Evolutionary conservation across 2,888 invertebrate species (phyloP).

Genomic region (Autographa gamma): DNA sequence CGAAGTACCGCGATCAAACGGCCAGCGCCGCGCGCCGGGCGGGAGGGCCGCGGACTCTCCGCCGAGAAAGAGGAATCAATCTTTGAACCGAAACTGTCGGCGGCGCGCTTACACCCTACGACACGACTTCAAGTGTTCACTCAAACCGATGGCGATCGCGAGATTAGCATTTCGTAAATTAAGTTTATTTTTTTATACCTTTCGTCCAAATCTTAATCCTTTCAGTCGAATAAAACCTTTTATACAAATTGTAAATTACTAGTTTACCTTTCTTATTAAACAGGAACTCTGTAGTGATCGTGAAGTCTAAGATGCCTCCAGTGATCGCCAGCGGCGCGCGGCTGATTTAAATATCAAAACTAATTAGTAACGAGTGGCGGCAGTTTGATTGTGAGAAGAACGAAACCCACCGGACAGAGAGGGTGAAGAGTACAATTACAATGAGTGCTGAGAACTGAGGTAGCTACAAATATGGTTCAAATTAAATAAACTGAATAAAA

Average conservation of each 20-base stretch:
- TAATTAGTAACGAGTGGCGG: slow-evolving; percentile 82
- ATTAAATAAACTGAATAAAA: no score
- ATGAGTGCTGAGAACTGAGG: slow-evolving; percentile 8
- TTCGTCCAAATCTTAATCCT: no score
- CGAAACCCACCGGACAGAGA: slow-evolving; percentile 55
- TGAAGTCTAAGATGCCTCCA: slow-evolving; percentile 58
- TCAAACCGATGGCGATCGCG: no score
- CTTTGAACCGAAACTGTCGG: slow-evolving; percentile 76
- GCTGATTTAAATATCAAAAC: slow-evolving; percentile 87
- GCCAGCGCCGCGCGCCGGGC: slow-evolving; percentile 35
- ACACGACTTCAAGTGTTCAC: slow-evolving; percentile 51
- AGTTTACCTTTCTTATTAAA: background rate
- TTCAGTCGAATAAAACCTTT: no score
- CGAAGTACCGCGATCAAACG: slow-evolving; percentile 82
- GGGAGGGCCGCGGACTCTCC: slow-evolving; percentile 64
- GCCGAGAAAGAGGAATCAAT: slow-evolving; percentile 84
- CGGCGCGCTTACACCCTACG: slow-evolving; percentile 61
- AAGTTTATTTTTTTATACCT: no score
- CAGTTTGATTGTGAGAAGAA: slow-evolving; percentile 83
- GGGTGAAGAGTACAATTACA: slow-evolving; percentile 24
- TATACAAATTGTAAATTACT: no score
- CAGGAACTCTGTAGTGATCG: slow-evolving; percentile 30
- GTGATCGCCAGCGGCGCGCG: slow-evolving; percentile 70
- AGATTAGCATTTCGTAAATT: no score
- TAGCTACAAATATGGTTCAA: background rate